Conservation (phyloP, 2,797 vertebrate genomes). For the Eurystomus glaucurus region DNA sequence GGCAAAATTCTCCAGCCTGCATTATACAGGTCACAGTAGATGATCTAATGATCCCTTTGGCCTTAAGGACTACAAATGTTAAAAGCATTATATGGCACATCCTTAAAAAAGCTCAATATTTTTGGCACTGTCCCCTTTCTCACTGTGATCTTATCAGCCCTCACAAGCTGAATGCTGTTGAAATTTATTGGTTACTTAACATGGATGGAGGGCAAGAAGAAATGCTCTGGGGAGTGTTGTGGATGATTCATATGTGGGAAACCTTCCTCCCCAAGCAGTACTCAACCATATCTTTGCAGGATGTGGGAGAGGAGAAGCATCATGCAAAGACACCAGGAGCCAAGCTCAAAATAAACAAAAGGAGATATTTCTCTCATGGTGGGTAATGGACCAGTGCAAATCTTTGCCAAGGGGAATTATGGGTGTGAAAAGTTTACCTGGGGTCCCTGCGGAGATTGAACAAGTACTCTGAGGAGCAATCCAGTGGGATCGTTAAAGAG, state of each 20-base stretch:
- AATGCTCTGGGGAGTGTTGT: background rate
- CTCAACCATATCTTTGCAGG: background rate
- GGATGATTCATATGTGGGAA: slow-evolving; percentile 70
- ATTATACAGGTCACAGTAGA: slow-evolving; percentile 34
- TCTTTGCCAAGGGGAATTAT: background rate
- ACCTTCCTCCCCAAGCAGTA: background rate
- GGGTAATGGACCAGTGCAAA: background rate
- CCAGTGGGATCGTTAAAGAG: background rate
- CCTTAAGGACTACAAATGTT: slow-evolving; percentile 52
- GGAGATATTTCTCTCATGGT: accelerated
- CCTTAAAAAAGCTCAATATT: slow-evolving; percentile 54
- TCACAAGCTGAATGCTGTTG: background rate
- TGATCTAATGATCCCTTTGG: slow-evolving; percentile 63
- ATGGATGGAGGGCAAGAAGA: slow-evolving; percentile 27
- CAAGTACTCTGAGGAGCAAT: background rate
- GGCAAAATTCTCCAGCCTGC: slow-evolving; percentile 29
- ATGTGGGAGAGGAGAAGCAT: slow-evolving; percentile 6
- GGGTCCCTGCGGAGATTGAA: background rate
- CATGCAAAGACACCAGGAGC: background rate
- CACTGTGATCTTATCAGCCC: slow-evolving; percentile 63
- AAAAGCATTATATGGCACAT: slow-evolving; percentile 65
- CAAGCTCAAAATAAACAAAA: background rate
- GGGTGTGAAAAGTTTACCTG: background rate
- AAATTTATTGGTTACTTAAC: slow-evolving; percentile 57
- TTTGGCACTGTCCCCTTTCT: slow-evolving; percentile 65